Evolutionary conservation across 1,140 invertebrate species (phyloP).

Genomic region (Cephus cinctus): DNA sequence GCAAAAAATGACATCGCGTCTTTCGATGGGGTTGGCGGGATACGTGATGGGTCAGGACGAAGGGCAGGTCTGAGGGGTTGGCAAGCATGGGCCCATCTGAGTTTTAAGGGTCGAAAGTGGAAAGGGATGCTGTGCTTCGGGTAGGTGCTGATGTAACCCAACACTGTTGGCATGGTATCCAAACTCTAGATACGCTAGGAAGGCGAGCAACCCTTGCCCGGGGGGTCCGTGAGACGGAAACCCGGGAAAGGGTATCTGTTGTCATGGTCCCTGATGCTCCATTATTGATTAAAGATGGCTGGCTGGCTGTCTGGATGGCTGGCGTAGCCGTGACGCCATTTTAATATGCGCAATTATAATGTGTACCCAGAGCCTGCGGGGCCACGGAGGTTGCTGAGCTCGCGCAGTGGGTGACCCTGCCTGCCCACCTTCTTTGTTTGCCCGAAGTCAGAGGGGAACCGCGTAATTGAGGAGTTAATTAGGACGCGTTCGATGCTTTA

Average conservation of each 20-base stretch:
- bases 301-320: constrained; percentile 18
- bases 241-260: constrained; percentile 54
- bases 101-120: constrained; percentile 7
- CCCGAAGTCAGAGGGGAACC: constrained; percentile 41
- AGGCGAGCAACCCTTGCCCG: constrained; percentile 41
- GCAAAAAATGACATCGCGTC: too few relatives aligned
- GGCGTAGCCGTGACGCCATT: constrained; percentile 45
- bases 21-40: background rate
- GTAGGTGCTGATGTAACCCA: constrained; percentile 37
- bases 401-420: background rate
- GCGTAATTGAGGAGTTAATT: constrained; percentile 55
- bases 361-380: constrained; percentile 33
- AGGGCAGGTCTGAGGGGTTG: background rate
- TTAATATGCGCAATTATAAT: constrained; percentile 57
- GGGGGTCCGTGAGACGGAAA: constrained; percentile 38
- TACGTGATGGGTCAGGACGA: too few relatives aligned
- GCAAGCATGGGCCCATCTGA: constrained; percentile 1
- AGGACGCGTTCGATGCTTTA: constrained; percentile 49
- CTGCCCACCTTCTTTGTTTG: constrained; percentile 45
- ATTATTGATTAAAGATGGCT: constrained; percentile 58
- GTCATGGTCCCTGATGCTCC: constrained; percentile 56
- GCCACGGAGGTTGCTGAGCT: background rate
- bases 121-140: constrained; percentile 16
- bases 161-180: constrained; percentile 26
- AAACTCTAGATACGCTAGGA: constrained; percentile 19